These are phyloP conservation scores for Heliornis fulica DNA, from an alignment of 2,113 vertebrate genomes.

Conservation along the genomic window DNA sequence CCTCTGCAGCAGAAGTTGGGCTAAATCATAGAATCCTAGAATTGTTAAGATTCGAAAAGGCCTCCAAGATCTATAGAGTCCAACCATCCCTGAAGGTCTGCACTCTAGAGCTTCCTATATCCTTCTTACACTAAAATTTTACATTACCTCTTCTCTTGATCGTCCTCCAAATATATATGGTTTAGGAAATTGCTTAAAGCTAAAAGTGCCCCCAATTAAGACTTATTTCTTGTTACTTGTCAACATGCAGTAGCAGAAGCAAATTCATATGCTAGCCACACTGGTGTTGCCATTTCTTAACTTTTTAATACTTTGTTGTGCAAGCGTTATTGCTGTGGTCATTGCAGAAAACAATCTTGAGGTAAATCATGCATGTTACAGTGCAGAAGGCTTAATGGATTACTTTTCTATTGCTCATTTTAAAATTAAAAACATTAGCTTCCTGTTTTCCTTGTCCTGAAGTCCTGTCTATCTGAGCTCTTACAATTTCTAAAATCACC, in stretches of 20 bases:
- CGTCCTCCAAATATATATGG: background rate
- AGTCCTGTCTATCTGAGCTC: background rate
- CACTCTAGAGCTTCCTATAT: background rate
- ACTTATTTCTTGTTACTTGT: background rate
- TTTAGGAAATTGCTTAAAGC: background rate
- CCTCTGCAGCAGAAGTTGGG: accelerated
- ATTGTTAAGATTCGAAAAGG: no score
- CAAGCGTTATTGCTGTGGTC: background rate
- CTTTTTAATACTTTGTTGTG: background rate
- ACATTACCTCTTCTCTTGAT: background rate
- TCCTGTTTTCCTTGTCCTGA: conserved; percentile 51
- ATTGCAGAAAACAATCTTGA: background rate
- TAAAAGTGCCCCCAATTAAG: background rate
- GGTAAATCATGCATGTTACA: conserved; percentile 27
- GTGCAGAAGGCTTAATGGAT: conserved; percentile 42
- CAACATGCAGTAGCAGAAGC: background rate
- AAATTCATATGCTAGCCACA: background rate
- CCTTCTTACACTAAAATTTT: background rate
- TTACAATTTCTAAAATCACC: conserved; percentile 4
- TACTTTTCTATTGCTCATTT: conserved; percentile 55
- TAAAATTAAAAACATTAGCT: conserved; percentile 41
- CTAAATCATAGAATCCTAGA: no score
- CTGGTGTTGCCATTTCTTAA: background rate
- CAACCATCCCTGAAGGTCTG: no score
- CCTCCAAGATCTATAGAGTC: no score